phyloP scores from a whole-genome alignment of 2,113 vertebrate species.

The western clawed frog (Xenopus tropicalis) region UCB_Xtro_10.0 CM004449.2:129076001-129076500 shows the following conservation, averaged over 20 bases:
- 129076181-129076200: background rate
- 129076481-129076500: too few species aligned
- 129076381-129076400: too few species aligned
- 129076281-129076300: constrained; percentile 7
- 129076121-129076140: too few species aligned
- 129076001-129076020: too few species aligned
- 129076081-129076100: background rate
- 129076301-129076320: constrained; percentile 21
- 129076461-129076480: too few species aligned
- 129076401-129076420: too few species aligned
- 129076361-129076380: background rate
- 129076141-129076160: too few species aligned
- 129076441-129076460: too few species aligned
- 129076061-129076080: too few species aligned
- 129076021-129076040: too few species aligned
- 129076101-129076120: background rate
- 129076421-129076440: too few species aligned
- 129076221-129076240: background rate
- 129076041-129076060: too few species aligned
- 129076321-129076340: constrained; percentile 28
- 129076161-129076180: background rate
- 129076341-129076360: constrained; percentile 10
- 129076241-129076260: background rate
- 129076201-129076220: background rate
- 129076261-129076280: constrained; percentile 2